Base-by-base conservation (phyloP, 2,113 vertebrate species). In the Agapornis roseicollis region DNA sequence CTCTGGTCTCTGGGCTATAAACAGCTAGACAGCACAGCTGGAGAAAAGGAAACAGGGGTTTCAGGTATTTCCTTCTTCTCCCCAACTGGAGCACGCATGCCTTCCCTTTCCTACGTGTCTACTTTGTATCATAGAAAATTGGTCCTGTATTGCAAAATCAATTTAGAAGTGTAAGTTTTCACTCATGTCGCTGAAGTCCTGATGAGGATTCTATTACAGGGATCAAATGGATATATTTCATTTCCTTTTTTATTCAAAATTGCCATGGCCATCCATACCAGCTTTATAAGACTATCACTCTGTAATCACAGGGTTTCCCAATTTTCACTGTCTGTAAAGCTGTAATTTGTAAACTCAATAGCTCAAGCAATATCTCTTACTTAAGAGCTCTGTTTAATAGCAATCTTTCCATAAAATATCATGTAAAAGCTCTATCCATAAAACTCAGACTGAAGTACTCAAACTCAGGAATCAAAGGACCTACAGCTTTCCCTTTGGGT, bases 61-160 rank as follows among this genome's bases (percentile, higher is more conserved):
- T 76, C 80, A 82, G 53, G 31, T 49, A 84, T 89, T 90, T 95
- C 42, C 71, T 93, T 55, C 63, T 92, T 64, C 73, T 72, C 85
- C 50, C 60, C 44, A 47, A 33, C n/a, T 25, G 61, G 28, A 76
- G 28, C 1, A 13, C 31, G 79, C 25, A 39, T 9, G 49, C 22
- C 25, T 76, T 84, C 53, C 25, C 24, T 56, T 81, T 90, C 52
- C 49, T 80, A 39, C 15, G 7, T 27, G 37, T 6, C 52, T 76
- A 16, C 47, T 73, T 78, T 41, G 35, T 29, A 41, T 90, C 58
- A 44, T 2, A 68, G 29, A 69, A 80, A 78, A 19, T 56, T 56
- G 44, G 10, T 47, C 15, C 25, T 83, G 47, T 60, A 50, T 16
- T 80, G 61, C 72, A 94, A 85, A 79, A 69, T 31, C 39, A 68